Evolutionary conservation across 2,797 vertebrate species (phyloP).

Genomic region (Pseudochirops corinnae): DNA sequence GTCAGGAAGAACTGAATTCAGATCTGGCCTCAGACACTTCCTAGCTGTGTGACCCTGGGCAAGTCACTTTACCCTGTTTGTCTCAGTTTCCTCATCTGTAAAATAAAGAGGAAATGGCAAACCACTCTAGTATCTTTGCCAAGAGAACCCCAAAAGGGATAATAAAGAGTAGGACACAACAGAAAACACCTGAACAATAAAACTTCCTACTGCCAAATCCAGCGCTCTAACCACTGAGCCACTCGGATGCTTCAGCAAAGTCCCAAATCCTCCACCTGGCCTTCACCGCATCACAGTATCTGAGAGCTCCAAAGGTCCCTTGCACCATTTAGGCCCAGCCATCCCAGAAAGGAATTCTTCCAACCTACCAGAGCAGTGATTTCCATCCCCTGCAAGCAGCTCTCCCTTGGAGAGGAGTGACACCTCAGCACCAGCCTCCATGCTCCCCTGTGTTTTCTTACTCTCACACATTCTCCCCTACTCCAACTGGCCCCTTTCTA

Average conservation of each 20-base stretch:
- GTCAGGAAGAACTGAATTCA: neutral
- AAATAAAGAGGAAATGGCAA: neutral
- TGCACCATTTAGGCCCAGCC: neutral
- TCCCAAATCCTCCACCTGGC: neutral
- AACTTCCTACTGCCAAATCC: neutral
- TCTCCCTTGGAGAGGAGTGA: neutral
- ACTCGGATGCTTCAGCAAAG: neutral
- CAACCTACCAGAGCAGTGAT: neutral
- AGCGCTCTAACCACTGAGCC: neutral
- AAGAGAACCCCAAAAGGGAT: neutral
- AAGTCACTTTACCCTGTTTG: neutral
- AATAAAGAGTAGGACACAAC: neutral
- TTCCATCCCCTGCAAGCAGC: neutral
- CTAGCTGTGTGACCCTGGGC: neutral
- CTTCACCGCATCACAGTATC: neutral
- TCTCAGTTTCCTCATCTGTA: neutral
- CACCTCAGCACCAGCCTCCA: too few species aligned
- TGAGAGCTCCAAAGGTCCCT: neutral
- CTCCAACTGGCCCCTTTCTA: neutral
- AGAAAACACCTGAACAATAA: neutral
- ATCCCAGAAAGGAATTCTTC: neutral
- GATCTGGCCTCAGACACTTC: neutral
- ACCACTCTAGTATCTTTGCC: neutral
- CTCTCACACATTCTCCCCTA: neutral
- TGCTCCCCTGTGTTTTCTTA: neutral